Conservation (phyloP, 2,797 vertebrate genomes). For the Holocentrus rufus region DNA sequence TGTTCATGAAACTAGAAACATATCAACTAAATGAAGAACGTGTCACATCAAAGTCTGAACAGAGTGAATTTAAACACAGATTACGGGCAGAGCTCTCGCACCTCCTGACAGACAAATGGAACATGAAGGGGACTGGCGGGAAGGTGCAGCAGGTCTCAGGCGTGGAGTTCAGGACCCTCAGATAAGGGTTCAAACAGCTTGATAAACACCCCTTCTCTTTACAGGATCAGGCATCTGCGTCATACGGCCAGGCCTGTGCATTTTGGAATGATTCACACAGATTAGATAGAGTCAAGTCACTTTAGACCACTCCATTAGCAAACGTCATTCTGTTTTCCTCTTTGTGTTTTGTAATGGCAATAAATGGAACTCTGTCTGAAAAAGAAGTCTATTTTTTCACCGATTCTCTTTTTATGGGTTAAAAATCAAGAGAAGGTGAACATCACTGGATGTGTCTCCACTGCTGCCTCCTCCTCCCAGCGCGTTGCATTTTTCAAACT, state of each 20-base stretch:
- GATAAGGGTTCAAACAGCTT: constrained; percentile 78
- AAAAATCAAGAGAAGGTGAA: too few species aligned
- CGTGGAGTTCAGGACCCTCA: constrained; percentile 64
- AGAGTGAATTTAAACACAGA: too few species aligned
- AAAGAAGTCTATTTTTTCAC: too few species aligned
- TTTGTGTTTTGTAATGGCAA: constrained; percentile 11
- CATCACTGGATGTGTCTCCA: too few species aligned
- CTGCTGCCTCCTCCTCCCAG: too few species aligned
- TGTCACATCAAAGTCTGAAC: too few species aligned
- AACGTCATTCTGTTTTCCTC: constrained; percentile 2
- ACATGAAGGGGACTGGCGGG: constrained; percentile 74
- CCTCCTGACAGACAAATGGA: constrained; percentile 52
- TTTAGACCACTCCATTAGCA: constrained; percentile 39
- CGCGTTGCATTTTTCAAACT: too few species aligned
- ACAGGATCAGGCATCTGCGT: constrained; percentile 64
- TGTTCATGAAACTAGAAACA: constrained; percentile 18
- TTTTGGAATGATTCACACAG: constrained; percentile 67
- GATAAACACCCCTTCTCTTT: constrained; percentile 74
- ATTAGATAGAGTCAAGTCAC: constrained; percentile 75
- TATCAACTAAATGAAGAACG: constrained; percentile 8
- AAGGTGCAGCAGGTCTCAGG: constrained; percentile 68
- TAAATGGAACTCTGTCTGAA: constrained; percentile 5
- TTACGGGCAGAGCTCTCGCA: constrained; percentile 40
- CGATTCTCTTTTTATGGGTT: too few species aligned
- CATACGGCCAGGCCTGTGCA: constrained; percentile 64